phyloP scores from a whole-genome alignment of 2,113 vertebrate genomes.

The Athene noctua region DNA sequence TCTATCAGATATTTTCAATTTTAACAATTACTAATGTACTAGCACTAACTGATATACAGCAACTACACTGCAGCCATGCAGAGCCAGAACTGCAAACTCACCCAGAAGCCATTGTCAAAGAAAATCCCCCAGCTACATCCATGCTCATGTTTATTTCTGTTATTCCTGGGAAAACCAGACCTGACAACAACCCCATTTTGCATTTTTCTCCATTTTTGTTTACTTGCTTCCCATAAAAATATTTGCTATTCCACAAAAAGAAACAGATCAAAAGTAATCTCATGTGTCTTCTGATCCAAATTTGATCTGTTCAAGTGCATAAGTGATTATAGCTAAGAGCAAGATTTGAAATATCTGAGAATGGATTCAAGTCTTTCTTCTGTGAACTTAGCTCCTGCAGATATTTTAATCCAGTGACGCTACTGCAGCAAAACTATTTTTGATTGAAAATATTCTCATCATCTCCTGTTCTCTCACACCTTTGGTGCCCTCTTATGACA shows the following conservation, averaged over 20 bases:
- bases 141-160: neutral
- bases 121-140: accelerated
- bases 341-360: neutral
- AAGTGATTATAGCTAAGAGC: neutral
- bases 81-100: neutral
- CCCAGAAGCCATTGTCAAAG: neutral
- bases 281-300: neutral
- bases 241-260: neutral
- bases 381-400: neutral
- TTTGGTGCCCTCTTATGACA: neutral
- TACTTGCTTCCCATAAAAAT: neutral
- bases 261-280: neutral
- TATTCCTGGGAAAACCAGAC: neutral
- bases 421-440: neutral
- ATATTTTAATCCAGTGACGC: neutral
- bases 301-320: neutral
- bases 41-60: neutral
- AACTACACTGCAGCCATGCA: neutral
- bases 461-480: neutral
- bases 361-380: neutral
- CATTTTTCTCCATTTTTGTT: neutral
- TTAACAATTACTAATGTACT: neutral
- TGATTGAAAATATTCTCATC: neutral
- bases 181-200: neutral
- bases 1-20: neutral